These are phyloP conservation scores for Antidorcas marsupialis DNA, from an alignment of 2,113 vertebrate species.

Conservation along the genomic window DNA sequence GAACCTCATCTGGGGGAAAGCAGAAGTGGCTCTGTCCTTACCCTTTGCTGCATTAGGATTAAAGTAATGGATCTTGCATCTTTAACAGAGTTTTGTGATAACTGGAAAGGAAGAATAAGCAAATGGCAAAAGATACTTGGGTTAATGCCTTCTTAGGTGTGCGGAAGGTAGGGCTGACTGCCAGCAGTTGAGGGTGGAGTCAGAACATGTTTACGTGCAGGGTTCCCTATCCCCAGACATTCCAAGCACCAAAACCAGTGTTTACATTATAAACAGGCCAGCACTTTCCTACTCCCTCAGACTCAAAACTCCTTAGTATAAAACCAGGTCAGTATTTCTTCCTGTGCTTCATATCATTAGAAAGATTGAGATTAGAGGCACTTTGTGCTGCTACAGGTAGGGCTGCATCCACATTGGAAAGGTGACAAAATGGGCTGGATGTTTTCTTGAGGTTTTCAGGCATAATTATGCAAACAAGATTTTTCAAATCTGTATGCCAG, in stretches of 20 bases:
- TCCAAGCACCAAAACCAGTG: conserved; percentile 64
- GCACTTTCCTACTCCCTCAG: neutral
- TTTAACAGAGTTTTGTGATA: conserved; percentile 54
- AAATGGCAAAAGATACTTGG: conserved; percentile 24
- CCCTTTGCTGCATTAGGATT: neutral
- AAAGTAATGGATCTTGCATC: conserved; percentile 23
- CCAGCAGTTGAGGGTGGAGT: conserved; percentile 62
- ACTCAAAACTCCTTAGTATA: conserved; percentile 54
- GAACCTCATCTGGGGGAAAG: neutral
- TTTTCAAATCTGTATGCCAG: conserved; percentile 67
- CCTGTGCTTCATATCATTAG: conserved; percentile 64
- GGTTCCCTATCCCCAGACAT: conserved; percentile 69
- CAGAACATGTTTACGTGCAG: conserved; percentile 55
- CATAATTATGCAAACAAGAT: conserved; percentile 20
- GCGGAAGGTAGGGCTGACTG: conserved; percentile 28
- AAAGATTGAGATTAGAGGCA: conserved; percentile 71
- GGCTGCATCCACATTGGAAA: conserved; percentile 72
- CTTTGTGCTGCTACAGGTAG: conserved; percentile 74
- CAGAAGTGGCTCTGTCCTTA: neutral
- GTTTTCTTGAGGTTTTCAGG: neutral
- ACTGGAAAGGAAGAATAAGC: conserved; percentile 57
- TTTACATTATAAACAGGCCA: conserved; percentile 63
- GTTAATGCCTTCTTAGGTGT: conserved; percentile 49
- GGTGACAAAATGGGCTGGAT: neutral
- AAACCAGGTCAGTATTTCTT: conserved; percentile 75